phyloP scores from a whole-genome alignment of 2,113 vertebrate genomes.

The Forbesichthys agassizii region DNA sequence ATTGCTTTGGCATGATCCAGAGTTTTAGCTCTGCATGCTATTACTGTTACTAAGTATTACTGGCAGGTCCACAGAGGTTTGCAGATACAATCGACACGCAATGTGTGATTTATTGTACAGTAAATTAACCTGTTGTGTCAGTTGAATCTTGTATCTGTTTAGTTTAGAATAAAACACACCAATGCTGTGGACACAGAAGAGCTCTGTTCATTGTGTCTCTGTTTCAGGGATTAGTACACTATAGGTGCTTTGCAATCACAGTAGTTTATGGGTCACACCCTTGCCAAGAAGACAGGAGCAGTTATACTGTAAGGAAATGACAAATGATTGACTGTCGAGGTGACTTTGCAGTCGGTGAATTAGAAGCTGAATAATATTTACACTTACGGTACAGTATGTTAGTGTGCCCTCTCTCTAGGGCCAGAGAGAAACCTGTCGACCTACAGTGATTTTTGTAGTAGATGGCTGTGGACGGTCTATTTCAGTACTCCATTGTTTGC shows the following conservation, averaged over 20 bases:
- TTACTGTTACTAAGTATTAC: background rate
- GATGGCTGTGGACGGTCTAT: slow-evolving; percentile 56
- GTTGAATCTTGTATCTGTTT: background rate
- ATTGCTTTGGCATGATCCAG: background rate
- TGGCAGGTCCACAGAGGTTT: background rate
- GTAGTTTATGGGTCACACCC: background rate
- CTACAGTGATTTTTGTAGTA: slow-evolving; percentile 42
- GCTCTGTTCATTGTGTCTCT: background rate
- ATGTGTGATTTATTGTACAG: background rate
- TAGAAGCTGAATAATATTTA: too few species aligned
- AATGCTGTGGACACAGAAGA: background rate
- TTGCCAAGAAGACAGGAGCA: background rate
- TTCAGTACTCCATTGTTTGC: slow-evolving; percentile 70
- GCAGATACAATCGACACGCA: background rate
- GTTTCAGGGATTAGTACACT: background rate
- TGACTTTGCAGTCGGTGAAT: background rate
- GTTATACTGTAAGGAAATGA: background rate
- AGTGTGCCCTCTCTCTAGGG: background rate
- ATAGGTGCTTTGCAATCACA: background rate
- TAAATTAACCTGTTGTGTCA: background rate
- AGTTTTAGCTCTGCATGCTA: background rate
- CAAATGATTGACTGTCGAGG: background rate
- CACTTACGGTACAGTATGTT: background rate
- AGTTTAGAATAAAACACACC: background rate
- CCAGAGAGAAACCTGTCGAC: slow-evolving; percentile 26